Conservation (phyloP, 2,888 invertebrate genomes). For the Tineola bisselliella region DNA sequence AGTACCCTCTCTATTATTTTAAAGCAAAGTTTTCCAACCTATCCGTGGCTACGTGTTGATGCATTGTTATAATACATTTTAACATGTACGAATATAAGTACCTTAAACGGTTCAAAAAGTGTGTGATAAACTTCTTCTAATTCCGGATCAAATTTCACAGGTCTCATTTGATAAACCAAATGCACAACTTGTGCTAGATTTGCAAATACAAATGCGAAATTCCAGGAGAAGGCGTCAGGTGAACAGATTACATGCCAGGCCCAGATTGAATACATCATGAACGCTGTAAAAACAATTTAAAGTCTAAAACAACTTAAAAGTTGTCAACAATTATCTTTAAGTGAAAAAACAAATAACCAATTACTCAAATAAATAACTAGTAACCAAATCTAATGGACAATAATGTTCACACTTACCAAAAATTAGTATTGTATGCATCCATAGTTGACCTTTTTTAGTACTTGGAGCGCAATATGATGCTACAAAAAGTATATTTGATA, state of each 20-base stretch:
- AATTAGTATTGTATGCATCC: slow-evolving; percentile 83
- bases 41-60: too few relatives aligned
- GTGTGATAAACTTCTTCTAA: slow-evolving; percentile 83
- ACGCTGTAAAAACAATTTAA: slow-evolving; percentile 56
- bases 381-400: too few relatives aligned
- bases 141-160: slow-evolving; percentile 84
- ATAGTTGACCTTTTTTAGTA: slow-evolving; percentile 79
- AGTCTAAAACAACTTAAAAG: too few relatives aligned
- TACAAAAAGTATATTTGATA: slow-evolving; percentile 82
- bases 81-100: too few relatives aligned
- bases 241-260: slow-evolving; percentile 91
- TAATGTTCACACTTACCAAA: slow-evolving; percentile 70
- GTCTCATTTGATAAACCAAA: slow-evolving; percentile 82
- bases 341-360: too few relatives aligned
- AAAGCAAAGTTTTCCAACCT: too few relatives aligned
- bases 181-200: slow-evolving; percentile 84
- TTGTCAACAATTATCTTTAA: too few relatives aligned
- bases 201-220: slow-evolving; percentile 82
- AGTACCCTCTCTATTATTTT: too few relatives aligned
- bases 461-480: slow-evolving; percentile 83
- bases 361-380: too few relatives aligned
- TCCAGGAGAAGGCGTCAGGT: slow-evolving; percentile 89
- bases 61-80: too few relatives aligned
- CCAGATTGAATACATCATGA: slow-evolving; percentile 85
- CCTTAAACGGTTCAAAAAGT: slow-evolving; percentile 84